Conservation (phyloP, 2,113 vertebrate genomes). For the Scomber colias region DNA sequence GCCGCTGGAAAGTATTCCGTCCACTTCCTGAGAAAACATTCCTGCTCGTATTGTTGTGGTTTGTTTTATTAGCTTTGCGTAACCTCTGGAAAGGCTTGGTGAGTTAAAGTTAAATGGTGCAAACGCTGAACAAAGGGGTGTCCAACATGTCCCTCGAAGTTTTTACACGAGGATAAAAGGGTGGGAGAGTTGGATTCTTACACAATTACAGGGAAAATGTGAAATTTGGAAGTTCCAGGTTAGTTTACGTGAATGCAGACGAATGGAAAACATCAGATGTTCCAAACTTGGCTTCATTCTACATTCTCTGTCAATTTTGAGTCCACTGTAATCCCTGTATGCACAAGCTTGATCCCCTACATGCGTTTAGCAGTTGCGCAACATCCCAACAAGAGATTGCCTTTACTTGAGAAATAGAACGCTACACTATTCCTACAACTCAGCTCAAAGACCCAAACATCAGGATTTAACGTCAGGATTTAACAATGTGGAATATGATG, state of each 20-base stretch:
- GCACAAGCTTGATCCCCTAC: background rate
- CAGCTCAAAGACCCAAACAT: background rate
- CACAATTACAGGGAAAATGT: background rate
- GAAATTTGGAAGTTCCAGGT: conserved; percentile 3
- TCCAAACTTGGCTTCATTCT: background rate
- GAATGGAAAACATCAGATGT: background rate
- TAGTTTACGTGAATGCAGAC: background rate
- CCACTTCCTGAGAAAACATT: conserved; percentile 80
- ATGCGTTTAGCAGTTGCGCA: background rate
- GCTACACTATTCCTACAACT: background rate
- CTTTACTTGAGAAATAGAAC: background rate
- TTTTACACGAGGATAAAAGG: conserved; percentile 24
- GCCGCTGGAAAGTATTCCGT: conserved; percentile 70
- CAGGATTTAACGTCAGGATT: background rate
- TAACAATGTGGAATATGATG: no score
- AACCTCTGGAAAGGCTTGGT: conserved; percentile 30
- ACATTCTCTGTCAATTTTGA: background rate
- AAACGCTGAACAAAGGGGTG: conserved; percentile 15
- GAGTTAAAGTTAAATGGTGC: conserved; percentile 3
- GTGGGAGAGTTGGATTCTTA: conserved; percentile 19
- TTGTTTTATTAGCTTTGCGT: conserved; percentile 46
- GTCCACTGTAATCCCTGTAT: background rate
- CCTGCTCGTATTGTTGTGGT: conserved; percentile 69
- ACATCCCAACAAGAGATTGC: background rate
- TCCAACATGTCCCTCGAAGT: background rate